These are phyloP conservation scores for Diacarnus erythraeanus DNA, from an alignment of 37 sponge, comb jelly and placozoan species.

Conservation along the genomic window DNA sequence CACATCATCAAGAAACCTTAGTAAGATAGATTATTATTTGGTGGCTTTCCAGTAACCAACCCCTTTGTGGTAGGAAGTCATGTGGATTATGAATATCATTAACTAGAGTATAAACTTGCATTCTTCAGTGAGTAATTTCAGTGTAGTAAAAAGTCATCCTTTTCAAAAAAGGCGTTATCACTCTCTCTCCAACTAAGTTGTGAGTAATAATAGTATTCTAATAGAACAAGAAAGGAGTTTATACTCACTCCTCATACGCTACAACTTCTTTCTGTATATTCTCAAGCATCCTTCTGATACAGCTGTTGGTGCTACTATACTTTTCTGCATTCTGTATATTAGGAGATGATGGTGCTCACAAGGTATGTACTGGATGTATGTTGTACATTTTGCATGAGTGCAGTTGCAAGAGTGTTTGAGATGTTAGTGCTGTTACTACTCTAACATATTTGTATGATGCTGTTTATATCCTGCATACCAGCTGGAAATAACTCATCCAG, in stretches of 20 bases:
- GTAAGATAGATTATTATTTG: no score
- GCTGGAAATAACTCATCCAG: no score
- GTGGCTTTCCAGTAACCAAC: neutral
- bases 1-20: no score
- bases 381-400: neutral
- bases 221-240: neutral
- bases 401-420: no score
- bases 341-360: slow-evolving; percentile 12
- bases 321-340: slow-evolving; percentile 4
- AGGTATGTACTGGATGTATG: slow-evolving; percentile 1
- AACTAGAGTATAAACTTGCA: slow-evolving; percentile 3
- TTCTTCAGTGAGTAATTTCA: neutral
- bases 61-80: slow-evolving; percentile 16
- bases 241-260: neutral
- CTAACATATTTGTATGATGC: no score
- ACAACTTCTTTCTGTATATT: neutral
- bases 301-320: neutral
- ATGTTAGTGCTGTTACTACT: no score
- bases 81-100: slow-evolving; percentile 18
- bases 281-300: neutral
- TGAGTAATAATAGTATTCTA: slow-evolving; percentile 11
- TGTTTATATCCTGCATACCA: no score
- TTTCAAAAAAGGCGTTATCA: neutral
- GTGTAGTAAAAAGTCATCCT: neutral
- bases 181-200: neutral